Evolutionary conservation across 2,888 invertebrate genomes (phyloP).

Genomic region (Allophyes oxyacanthae): DNA sequence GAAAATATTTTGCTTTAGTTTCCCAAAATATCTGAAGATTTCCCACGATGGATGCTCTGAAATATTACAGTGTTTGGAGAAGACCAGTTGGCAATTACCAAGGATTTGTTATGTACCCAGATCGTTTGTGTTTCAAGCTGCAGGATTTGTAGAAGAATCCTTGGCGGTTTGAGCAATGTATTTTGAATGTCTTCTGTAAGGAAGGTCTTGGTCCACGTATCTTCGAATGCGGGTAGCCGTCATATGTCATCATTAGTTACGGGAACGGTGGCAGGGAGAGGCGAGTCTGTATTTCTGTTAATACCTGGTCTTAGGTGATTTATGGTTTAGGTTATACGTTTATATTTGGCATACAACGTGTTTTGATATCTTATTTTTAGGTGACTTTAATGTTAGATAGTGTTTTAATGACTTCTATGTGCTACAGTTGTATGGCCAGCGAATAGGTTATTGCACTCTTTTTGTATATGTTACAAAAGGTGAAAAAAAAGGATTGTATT

Average conservation of each 20-base stretch:
- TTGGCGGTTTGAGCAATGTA: conserved; percentile 4
- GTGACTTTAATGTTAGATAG: no score
- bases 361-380: no score
- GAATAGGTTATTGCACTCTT: no score
- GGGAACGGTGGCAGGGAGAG: not conserved
- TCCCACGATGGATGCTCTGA: conserved; percentile 4
- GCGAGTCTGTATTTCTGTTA: conserved; percentile 21
- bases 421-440: no score
- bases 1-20: conserved; percentile 13
- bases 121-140: not conserved
- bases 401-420: no score
- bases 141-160: conserved; percentile 5
- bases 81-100: conserved; percentile 25
- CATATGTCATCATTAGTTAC: conserved; percentile 47
- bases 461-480: no score
- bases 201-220: no score
- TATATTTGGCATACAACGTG: no score
- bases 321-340: conserved; percentile 15
- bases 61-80: conserved; percentile 22
- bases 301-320: conserved; percentile 43
- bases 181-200: conserved; percentile 11
- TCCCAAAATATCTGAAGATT: conserved; percentile 11
- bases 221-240: conserved; percentile 15
- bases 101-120: conserved; percentile 24
- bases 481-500: no score